Base-by-base conservation (phyloP, 2,888 invertebrate species). In the Eurois occulta region DNA sequence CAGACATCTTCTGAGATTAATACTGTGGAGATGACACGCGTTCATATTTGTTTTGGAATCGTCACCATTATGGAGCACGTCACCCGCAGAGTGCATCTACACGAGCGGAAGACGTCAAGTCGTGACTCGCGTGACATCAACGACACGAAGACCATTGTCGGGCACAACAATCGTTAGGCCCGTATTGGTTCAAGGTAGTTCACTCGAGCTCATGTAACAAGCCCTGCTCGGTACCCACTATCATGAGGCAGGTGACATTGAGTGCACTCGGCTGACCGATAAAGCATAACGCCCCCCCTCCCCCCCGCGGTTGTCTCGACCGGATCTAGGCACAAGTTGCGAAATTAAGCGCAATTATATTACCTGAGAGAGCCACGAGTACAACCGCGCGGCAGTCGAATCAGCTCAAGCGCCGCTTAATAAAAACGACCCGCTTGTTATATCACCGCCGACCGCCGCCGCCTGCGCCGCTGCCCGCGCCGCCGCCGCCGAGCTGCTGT, bases 271-370 rank as follows among this genome's bases (percentile, higher is more conserved):
- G 72, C 72, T 66, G 82, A 69, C 69, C 65, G 60, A 65, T 65
- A 46, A 72, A 75, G 52, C 72, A 28, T 46, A 43, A 58, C 73
- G 48, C 41, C 55, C 55, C 0, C 55, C 65, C 60, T 0, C 43
- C 21, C 11, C n/a, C n/a, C 13, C 18, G 46, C 18, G 21, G 24
- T 21, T 48, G 62, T 65, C 72, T 72, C 38, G 66, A 72, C 81
- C 75, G 81, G 85, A 81, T 73, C 66, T 81, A 70, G 35, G 70
- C 55, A 48, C 28, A 24, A 41, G n/a, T 75, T 77, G 67, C 73
- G 67, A 81, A 75, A 81, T 75, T 21, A 70, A 81, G 35, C n/a
- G 65, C 58, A 69, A 70, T 71, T 21, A 38, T 41, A 58, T 16
- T 28, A 52, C 32, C 38, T 28, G 62, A 60, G 46, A 55, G 58